Conservation (phyloP, 35 echinoderm and acorn worm species). For the Diadema setosum region DNA sequence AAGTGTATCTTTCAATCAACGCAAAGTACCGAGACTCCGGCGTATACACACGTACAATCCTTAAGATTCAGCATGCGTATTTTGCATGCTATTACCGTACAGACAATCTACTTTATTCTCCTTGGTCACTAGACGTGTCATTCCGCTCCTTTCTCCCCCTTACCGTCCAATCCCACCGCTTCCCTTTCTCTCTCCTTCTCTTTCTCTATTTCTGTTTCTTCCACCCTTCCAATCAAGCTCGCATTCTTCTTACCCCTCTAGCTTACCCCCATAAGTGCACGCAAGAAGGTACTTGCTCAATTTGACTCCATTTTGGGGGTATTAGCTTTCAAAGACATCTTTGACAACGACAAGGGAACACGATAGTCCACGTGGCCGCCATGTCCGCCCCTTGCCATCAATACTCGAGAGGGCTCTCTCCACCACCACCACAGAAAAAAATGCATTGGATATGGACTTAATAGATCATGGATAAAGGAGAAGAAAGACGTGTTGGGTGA, state of each 20-base stretch:
- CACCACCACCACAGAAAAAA: too few relatives aligned
- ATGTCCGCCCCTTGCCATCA: neutral
- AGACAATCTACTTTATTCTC: too few relatives aligned
- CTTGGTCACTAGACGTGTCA: too few relatives aligned
- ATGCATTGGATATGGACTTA: too few relatives aligned
- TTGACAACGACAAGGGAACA: neutral
- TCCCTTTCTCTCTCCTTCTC: neutral
- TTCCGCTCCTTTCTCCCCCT: neutral
- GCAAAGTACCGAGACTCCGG: too few relatives aligned
- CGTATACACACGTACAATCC: too few relatives aligned
- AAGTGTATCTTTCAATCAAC: too few relatives aligned
- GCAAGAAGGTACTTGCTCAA: neutral
- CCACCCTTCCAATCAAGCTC: neutral
- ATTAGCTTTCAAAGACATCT: constrained; percentile 1
- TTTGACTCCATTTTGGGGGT: constrained; percentile 16
- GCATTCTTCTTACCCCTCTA: neutral
- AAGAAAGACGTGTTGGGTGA: too few relatives aligned
- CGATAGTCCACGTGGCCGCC: neutral
- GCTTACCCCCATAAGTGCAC: neutral
- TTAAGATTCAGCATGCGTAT: too few relatives aligned
- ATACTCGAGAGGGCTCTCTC: too few relatives aligned
- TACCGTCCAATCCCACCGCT: neutral
- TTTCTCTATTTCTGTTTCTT: neutral
- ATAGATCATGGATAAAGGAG: too few relatives aligned
- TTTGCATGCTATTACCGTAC: too few relatives aligned